Evolutionary conservation across 2,797 vertebrate genomes (phyloP).

Genomic region (Oryzias dopingdopingensis): DNA sequence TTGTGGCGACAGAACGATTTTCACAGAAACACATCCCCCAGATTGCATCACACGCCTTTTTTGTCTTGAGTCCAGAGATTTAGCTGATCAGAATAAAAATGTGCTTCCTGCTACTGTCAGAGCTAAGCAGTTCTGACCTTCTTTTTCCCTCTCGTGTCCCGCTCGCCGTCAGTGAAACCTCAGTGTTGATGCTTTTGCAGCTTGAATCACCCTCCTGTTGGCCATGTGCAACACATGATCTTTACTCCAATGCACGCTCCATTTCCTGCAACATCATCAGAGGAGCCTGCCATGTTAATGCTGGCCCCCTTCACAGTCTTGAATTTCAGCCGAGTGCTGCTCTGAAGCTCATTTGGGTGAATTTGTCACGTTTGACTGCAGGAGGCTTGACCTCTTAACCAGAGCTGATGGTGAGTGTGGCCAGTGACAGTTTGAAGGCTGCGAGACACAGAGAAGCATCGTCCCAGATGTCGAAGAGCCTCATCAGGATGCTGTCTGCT

Average conservation of each 20-base stretch:
- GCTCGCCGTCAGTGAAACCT: constrained; percentile 11
- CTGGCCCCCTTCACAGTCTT: background rate
- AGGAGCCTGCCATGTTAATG: constrained; percentile 1
- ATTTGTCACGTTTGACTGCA: constrained; percentile 25
- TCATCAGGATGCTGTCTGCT: no score
- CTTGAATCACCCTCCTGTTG: constrained; percentile 14
- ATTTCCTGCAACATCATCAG: constrained; percentile 17
- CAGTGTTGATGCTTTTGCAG: constrained; percentile 5
- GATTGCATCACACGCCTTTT: constrained; percentile 11
- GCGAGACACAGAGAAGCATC: constrained; percentile 11
- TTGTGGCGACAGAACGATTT: constrained; percentile 22
- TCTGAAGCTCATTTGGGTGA: constrained; percentile 5
- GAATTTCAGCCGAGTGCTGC: background rate
- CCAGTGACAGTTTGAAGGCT: background rate
- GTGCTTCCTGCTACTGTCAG: constrained; percentile 59
- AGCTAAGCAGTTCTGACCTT: constrained; percentile 49
- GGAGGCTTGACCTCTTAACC: constrained; percentile 31
- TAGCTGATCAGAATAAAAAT: constrained; percentile 50
- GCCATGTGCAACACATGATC: constrained; percentile 20
- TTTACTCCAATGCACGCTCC: constrained; percentile 15
- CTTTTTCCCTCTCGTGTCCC: constrained; percentile 14
- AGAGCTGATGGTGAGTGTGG: constrained; percentile 16
- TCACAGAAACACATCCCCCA: constrained; percentile 22
- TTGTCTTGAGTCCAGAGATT: constrained; percentile 25
- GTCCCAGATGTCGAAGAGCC: no score